These are phyloP conservation scores for Troides helena DNA, from an alignment of 2,888 invertebrate genomes.

Conservation along the genomic window DNA sequence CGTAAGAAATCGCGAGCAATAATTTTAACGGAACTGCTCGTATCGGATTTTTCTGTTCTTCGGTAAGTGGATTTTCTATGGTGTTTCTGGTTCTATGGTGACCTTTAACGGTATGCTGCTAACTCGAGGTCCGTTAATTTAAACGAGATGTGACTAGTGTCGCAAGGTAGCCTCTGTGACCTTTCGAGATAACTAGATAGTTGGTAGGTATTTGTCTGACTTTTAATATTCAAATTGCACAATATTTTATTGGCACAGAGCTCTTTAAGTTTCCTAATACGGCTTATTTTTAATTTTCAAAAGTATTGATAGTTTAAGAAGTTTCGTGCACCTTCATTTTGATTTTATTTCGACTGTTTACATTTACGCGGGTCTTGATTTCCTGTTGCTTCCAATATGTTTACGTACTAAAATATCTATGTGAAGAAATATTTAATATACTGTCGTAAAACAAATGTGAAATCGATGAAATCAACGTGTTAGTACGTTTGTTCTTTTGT, in stretches of 20 bases:
- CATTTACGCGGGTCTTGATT: no score
- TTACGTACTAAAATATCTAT: no score
- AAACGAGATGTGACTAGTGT: constrained; percentile 14
- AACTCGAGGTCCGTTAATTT: constrained; percentile 23
- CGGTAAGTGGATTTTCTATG: constrained; percentile 62
- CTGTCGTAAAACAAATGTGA: background rate
- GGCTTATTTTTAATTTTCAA: no score
- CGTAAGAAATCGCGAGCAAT: constrained; percentile 63
- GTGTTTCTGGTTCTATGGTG: constrained; percentile 54
- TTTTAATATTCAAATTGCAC: constrained; percentile 7
- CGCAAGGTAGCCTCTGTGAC: constrained; percentile 20
- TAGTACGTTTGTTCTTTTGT: background rate
- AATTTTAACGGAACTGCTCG: constrained; percentile 62
- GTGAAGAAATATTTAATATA: no score
- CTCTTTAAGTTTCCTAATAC: background rate
- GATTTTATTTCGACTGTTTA: no score
- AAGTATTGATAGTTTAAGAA: no score
- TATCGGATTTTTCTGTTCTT: constrained; percentile 61
- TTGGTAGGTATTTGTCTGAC: background rate
- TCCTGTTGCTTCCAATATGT: no score
- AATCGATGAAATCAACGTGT: background rate
- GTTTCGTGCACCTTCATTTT: no score
- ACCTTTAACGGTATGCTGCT: constrained; percentile 43
- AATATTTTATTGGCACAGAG: background rate
- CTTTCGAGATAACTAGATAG: constrained; percentile 20